These are phyloP conservation scores for Phymastichus coffea DNA, from an alignment of 1,140 invertebrate genomes.

Conservation along the genomic window DNA sequence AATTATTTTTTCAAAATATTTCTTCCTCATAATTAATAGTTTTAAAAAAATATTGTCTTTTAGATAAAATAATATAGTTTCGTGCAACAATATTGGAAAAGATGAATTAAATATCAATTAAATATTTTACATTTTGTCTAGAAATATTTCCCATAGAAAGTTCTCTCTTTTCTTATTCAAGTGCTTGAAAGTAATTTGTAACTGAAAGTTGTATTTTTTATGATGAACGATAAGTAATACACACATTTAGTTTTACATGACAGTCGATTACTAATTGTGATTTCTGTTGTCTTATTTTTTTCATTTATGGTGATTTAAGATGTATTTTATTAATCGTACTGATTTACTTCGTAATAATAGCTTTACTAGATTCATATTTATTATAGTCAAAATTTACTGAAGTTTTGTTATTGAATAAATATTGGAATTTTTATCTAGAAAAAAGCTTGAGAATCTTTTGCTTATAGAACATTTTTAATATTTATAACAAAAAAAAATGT, in stretches of 20 bases:
- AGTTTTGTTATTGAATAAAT: background rate
- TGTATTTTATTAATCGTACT: constrained; percentile 19
- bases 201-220: too few relatives aligned
- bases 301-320: background rate
- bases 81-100: too few relatives aligned
- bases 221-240: background rate
- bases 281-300: constrained; percentile 7
- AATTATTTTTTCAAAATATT: too few relatives aligned
- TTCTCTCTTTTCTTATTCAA: too few relatives aligned
- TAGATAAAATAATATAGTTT: too few relatives aligned
- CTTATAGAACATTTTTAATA: background rate
- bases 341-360: background rate
- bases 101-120: too few relatives aligned
- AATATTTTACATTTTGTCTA: too few relatives aligned
- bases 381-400: constrained; percentile 7
- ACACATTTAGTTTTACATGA: constrained; percentile 1
- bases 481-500: too few relatives aligned
- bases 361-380: constrained; percentile 14
- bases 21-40: too few relatives aligned
- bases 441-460: constrained; percentile 21
- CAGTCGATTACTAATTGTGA: constrained; percentile 8
- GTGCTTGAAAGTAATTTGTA: too few relatives aligned
- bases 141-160: too few relatives aligned
- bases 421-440: background rate
- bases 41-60: too few relatives aligned